A percentile compares a stretch with the other conserved stretches of the same genome.
These are phyloP conservation scores for Sepiola atlantica DNA, from an alignment of 2,888 invertebrate species.

Conservation along the genomic window DNA sequence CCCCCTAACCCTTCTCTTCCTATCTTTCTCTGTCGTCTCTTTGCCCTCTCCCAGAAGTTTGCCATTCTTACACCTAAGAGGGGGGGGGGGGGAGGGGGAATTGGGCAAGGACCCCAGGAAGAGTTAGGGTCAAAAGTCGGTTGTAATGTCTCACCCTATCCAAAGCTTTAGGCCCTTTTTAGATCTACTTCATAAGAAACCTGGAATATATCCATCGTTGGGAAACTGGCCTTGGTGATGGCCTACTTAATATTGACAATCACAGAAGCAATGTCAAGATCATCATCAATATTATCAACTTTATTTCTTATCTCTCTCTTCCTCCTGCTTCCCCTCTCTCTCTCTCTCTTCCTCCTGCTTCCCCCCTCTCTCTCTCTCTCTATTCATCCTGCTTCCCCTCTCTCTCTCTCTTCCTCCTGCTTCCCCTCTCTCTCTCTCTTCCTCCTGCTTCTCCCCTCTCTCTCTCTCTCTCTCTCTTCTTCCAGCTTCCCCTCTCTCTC, in stretches of 20 bases:
- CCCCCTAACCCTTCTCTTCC: neutral
- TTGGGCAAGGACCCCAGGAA: neutral
- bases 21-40: neutral
- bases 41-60: neutral
- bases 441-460: too few relatives aligned
- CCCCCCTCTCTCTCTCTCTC: neutral
- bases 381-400: neutral
- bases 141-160: neutral
- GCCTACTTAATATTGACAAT: neutral
- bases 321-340: neutral
- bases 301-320: neutral
- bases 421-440: neutral
- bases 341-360: too few relatives aligned
- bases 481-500: rapidly evolving
- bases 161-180: neutral
- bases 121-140: neutral
- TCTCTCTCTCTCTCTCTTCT: neutral
- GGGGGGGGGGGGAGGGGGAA: neutral
- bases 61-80: neutral
- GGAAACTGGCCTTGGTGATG: neutral
- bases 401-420: neutral
- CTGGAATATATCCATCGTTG: neutral
- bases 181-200: neutral
- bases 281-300: neutral
- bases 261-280: too few relatives aligned